Percentiles rank a stretch among this genome's conserved stretches.
These are phyloP conservation scores for Furcula furcula DNA, from an alignment of 2,888 invertebrate species.

Conservation along the genomic window DNA sequence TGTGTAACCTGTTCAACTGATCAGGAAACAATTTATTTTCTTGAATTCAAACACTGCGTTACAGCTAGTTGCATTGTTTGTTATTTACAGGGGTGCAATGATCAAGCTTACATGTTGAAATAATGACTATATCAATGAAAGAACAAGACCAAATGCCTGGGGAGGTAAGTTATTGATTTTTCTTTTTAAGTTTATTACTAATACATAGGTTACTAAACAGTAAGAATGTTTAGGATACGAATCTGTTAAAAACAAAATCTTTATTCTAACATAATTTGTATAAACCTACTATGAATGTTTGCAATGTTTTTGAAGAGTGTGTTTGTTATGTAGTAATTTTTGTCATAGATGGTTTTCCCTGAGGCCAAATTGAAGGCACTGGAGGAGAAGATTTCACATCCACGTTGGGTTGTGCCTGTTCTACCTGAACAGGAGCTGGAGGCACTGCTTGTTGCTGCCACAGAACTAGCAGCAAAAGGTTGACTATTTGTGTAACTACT, in stretches of 20 bases:
- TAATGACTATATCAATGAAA: slow-evolving; percentile 80
- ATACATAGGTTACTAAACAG: no score
- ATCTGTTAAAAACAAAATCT: no score
- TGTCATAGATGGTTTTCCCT: slow-evolving; percentile 85
- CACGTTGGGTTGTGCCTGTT: slow-evolving; percentile 98
- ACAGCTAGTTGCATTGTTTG: slow-evolving; percentile 3
- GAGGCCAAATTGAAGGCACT: slow-evolving; percentile 91
- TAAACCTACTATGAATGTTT: no score
- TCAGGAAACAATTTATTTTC: no score
- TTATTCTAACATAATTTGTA: no score
- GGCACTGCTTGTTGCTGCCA: slow-evolving; percentile 93
- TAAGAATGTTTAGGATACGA: no score
- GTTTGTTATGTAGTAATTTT: no score
- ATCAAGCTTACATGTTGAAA: slow-evolving; percentile 62
- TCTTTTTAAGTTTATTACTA: no score
- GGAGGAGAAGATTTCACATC: slow-evolving; percentile 97
- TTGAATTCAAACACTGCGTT: no score
- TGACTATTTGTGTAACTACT: no score
- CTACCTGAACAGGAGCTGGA: slow-evolving; percentile 98
- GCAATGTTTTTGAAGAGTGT: no score
- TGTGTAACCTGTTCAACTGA: no score
- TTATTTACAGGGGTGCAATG: slow-evolving; percentile 66
- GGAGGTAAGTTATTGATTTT: slow-evolving; percentile 54
- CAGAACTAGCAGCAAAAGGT: slow-evolving; percentile 93
- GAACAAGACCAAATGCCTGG: slow-evolving; percentile 76